Evolutionary conservation across 2,113 vertebrate species (phyloP).

Genomic region (Parotia lawesii): DNA sequence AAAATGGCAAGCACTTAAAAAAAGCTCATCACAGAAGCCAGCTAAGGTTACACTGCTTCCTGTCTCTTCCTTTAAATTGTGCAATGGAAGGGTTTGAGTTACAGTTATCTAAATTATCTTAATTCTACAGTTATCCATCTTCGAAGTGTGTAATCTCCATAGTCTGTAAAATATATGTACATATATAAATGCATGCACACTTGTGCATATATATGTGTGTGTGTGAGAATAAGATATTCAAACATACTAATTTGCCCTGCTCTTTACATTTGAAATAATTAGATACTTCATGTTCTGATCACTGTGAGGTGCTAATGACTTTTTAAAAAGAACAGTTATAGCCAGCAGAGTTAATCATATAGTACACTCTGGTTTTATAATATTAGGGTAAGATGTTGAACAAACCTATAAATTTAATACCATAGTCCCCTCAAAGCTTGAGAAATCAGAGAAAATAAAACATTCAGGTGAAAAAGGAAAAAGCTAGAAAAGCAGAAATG

Average conservation of each 20-base stretch:
- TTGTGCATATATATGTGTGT: background rate
- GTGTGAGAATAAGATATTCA: background rate
- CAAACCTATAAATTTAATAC: background rate
- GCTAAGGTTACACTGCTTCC: background rate
- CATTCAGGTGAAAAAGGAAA: background rate
- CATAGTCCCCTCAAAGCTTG: background rate
- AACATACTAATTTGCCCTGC: background rate
- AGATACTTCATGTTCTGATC: background rate
- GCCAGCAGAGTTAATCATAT: background rate
- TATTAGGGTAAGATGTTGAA: background rate
- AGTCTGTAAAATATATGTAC: background rate
- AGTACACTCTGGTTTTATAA: background rate
- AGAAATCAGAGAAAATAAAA: background rate
- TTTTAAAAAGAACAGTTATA: background rate
- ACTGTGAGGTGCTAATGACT: background rate
- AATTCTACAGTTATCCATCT: background rate
- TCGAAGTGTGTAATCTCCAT: background rate
- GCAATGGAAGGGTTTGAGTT: background rate
- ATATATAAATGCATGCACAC: background rate
- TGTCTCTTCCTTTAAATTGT: background rate
- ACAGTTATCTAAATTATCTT: background rate
- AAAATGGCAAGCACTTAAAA: background rate
- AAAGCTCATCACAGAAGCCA: background rate
- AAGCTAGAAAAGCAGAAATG: background rate
- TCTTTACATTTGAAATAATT: background rate